Percentiles rank a stretch among this genome's conserved stretches.
Conservation (phyloP, 2,113 vertebrate genomes). For the Mesitornis unicolor region DNA sequence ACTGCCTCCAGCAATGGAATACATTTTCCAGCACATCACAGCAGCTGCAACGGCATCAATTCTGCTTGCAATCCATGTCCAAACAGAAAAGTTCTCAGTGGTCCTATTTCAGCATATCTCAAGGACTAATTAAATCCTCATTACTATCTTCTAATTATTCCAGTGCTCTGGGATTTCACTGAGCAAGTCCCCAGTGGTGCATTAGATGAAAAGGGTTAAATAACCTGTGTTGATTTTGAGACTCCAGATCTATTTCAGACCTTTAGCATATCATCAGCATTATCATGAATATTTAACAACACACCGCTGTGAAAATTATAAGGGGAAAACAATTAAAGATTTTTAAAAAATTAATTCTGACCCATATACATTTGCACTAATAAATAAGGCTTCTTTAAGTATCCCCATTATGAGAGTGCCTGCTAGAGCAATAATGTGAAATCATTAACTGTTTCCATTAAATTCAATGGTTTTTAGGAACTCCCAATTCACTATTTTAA, state of each 20-base stretch:
- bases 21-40: constrained; percentile 60
- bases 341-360: constrained; percentile 80
- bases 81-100: constrained; percentile 68
- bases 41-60: constrained; percentile 38
- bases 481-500: constrained; percentile 67
- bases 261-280: constrained; percentile 75
- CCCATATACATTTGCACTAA: constrained; percentile 79
- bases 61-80: constrained; percentile 56
- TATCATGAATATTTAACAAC: constrained; percentile 80
- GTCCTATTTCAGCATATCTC: constrained; percentile 72
- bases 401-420: constrained; percentile 66
- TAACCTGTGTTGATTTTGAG: constrained; percentile 72
- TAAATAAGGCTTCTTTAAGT: constrained; percentile 78
- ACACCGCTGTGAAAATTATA: constrained; percentile 78
- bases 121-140: constrained; percentile 83
- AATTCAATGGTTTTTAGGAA: constrained; percentile 58
- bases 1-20: constrained; percentile 68
- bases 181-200: constrained; percentile 66
- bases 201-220: constrained; percentile 80
- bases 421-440: constrained; percentile 61
- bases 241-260: constrained; percentile 68
- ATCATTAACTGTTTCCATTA: constrained; percentile 74
- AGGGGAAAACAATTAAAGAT: constrained; percentile 79
- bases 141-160: constrained; percentile 79
- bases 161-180: constrained; percentile 67